A percentile compares a stretch with the other conserved stretches of the same genome.
phyloP scores from a whole-genome alignment of 2,113 vertebrate genomes.

The Triplophysa tibetana region DNA sequence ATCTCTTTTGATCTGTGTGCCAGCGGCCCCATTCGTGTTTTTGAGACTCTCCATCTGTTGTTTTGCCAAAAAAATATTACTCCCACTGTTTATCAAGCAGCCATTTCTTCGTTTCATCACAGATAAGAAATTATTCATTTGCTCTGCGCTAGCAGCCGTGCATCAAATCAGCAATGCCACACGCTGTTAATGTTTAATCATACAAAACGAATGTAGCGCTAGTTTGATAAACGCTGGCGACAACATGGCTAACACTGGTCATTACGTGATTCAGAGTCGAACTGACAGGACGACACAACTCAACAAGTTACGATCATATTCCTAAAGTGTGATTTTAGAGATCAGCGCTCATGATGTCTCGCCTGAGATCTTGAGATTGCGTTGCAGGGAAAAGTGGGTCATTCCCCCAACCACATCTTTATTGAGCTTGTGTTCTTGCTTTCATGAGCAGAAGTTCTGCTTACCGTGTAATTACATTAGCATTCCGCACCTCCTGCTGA shows the following conservation, averaged over 20 bases:
- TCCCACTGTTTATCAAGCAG: constrained; percentile 15
- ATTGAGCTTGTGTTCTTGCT: not conserved
- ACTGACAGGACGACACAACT: constrained; percentile 2
- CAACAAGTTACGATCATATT: constrained; percentile 18
- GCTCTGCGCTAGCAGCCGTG: constrained; percentile 30
- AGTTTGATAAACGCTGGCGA: not conserved
- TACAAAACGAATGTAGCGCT: constrained; percentile 9
- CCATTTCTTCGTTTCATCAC: constrained; percentile 31
- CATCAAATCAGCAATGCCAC: constrained; percentile 39
- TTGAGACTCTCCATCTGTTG: constrained; percentile 15
- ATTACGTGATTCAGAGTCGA: not conserved
- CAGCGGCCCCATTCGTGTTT: not conserved
- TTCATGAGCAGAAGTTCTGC: not conserved
- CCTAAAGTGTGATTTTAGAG: not conserved
- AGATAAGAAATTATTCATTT: constrained; percentile 49
- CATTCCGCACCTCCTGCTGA: constrained; percentile 34
- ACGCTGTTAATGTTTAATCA: constrained; percentile 49
- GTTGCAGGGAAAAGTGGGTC: constrained; percentile 34
- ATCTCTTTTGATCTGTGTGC: constrained; percentile 22
- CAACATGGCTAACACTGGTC: not conserved
- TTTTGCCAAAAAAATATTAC: constrained; percentile 22
- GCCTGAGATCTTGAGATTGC: constrained; percentile 15
- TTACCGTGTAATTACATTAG: constrained; percentile 49
- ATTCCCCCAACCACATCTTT: not conserved
- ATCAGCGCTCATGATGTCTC: not conserved